These are phyloP conservation scores for Mus caroli DNA, from an alignment of 2,797 vertebrate genomes.

Conservation along the genomic window DNA sequence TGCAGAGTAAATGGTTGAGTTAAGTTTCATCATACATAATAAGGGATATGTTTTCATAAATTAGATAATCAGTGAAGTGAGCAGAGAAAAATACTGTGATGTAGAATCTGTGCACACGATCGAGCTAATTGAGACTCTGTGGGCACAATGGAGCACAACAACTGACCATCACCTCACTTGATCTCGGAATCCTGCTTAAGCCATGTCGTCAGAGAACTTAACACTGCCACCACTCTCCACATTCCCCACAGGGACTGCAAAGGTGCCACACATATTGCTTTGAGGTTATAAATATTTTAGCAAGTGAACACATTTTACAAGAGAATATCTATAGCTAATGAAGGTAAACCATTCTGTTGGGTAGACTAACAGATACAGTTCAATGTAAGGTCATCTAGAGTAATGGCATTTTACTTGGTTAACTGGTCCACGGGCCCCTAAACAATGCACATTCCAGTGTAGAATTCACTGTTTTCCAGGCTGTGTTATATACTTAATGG, in stretches of 20 bases:
- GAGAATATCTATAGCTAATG: background rate
- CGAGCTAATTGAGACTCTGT: background rate
- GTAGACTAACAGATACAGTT: background rate
- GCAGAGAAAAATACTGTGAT: background rate
- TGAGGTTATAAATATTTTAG: background rate
- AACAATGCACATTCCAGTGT: background rate
- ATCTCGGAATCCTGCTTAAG: background rate
- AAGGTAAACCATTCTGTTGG: background rate
- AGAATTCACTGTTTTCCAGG: background rate
- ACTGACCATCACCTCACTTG: accelerated
- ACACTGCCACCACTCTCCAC: background rate
- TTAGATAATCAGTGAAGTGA: background rate
- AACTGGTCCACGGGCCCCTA: background rate
- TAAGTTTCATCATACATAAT: background rate
- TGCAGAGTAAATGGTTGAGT: background rate
- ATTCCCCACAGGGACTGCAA: background rate
- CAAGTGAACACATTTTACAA: background rate
- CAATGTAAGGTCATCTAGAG: background rate
- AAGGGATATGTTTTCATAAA: background rate
- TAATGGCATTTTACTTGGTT: background rate
- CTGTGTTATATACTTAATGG: background rate
- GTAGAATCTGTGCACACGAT: background rate
- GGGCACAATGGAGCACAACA: background rate
- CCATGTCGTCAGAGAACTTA: background rate
- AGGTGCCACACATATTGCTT: background rate